Base-by-base conservation (phyloP, 2,113 vertebrate species). In the Neodon shergylaensis region DNA sequence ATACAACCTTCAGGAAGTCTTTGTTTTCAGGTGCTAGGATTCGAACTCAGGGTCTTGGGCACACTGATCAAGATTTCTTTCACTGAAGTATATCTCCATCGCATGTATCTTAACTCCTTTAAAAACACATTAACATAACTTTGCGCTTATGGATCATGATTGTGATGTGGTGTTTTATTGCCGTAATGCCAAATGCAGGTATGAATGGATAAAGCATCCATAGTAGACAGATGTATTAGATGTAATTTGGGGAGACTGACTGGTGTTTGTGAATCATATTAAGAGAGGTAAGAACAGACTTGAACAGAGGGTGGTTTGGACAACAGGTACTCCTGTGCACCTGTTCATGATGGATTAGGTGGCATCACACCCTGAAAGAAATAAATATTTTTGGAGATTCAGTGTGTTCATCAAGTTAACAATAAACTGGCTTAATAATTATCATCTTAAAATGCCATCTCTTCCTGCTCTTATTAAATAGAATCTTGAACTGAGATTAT, bases 401-500 rank as follows among this genome's bases (percentile, higher is more conserved):
- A 82, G 9, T 72, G 4, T 92, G 31, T 26, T 63, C 90, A 81
- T 70, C 83, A 44, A 79, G 9, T n/a, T 88, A 90, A 81, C 33
- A 94, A 83, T 92, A 61, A 94, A 88, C 6, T 72, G 33, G 36
- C 24, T 88, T 87, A 87, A 63, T 96, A 44, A 77, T 58, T 39
- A 31, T 68, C 3, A 70, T 73, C 24, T 91, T 61, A 66, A 86
- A 92, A 82, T 11, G 47, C 5, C 39, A 42, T 72, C 33, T 92
- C 26, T 94, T 31, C 24, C 26, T 95, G 76, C 26, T 22, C 83
- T 78, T 92, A 89, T 93, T 82, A 94, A 93, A 61, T 63, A 84
- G 11, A 73, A 58, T 88, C 86, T 95, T 95, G 70, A 81, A 96
- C 17, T 31, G 1, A 90, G 31, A 61, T 92, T 96, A 72, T 47